These are phyloP conservation scores for Esperia sulphurella DNA, from an alignment of 2,888 invertebrate species.

Conservation along the genomic window DNA sequence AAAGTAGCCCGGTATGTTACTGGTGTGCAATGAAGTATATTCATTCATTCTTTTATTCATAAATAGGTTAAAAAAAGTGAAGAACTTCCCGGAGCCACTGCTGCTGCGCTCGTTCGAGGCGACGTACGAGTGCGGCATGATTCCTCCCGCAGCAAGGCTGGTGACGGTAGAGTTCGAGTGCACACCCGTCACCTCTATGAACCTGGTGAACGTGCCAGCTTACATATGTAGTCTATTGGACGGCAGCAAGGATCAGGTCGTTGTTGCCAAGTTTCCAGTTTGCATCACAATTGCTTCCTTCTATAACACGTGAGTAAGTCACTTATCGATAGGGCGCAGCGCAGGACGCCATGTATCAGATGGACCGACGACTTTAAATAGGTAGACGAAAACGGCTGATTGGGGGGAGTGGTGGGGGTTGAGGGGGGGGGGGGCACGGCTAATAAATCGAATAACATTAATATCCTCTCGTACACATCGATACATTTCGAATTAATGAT, in stretches of 20 bases:
- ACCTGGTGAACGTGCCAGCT: conserved; percentile 58
- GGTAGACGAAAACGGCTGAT: neutral
- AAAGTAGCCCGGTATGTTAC: no score
- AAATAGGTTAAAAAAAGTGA: conserved; percentile 62
- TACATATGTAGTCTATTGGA: conserved; percentile 66
- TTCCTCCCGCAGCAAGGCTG: conserved; percentile 46
- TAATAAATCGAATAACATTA: no score
- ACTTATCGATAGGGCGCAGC: no score
- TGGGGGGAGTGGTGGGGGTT: no score
- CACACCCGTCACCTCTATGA: conserved; percentile 63
- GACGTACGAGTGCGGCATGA: conserved; percentile 49
- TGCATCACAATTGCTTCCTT: conserved; percentile 65
- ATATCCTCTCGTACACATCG: no score
- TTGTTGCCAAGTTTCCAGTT: conserved; percentile 70
- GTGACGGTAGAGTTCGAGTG: conserved; percentile 56
- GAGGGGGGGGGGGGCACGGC: no score
- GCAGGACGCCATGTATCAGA: no score
- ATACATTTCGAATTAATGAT: no score
- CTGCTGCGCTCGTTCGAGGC: conserved; percentile 56
- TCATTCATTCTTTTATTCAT: no score
- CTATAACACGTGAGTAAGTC: conserved; percentile 63
- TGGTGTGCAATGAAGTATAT: no score
- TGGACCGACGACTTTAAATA: no score
- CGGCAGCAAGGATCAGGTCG: conserved; percentile 62
- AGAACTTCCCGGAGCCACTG: conserved; percentile 64